Evolutionary conservation across 64 coral and sea anemone genomes (phyloP).

Genomic region (Pocillopora verrucosa): DNA sequence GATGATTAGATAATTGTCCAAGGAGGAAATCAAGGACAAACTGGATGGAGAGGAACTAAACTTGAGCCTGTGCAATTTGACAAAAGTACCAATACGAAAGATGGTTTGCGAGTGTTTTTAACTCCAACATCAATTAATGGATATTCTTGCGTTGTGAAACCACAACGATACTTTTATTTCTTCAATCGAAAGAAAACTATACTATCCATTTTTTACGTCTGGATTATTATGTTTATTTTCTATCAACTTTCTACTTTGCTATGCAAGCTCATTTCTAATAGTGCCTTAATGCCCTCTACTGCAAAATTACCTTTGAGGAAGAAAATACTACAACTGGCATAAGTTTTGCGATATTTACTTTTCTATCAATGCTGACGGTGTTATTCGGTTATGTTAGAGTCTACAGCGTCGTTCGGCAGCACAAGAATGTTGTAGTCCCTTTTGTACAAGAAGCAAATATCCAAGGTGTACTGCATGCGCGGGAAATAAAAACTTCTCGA

Average conservation of each 20-base stretch:
- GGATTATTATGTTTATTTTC: background rate
- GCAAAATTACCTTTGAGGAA: too few species aligned
- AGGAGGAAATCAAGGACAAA: slow-evolving; percentile 90
- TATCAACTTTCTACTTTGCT: background rate
- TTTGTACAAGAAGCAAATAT: background rate
- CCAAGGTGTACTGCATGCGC: background rate
- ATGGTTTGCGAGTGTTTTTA: slow-evolving; percentile 66
- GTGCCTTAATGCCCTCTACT: background rate
- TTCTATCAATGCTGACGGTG: too few species aligned
- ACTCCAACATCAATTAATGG: slow-evolving; percentile 12
- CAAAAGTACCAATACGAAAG: slow-evolving; percentile 91
- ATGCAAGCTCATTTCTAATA: background rate
- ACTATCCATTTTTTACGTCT: background rate
- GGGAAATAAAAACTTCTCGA: background rate
- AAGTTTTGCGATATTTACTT: too few species aligned
- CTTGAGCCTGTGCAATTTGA: slow-evolving; percentile 86
- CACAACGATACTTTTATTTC: background rate
- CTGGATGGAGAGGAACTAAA: slow-evolving; percentile 88
- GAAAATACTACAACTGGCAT: too few species aligned
- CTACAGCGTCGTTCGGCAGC: background rate
- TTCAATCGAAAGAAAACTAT: slow-evolving; percentile 16
- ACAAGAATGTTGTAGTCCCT: background rate
- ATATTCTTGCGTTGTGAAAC: slow-evolving; percentile 23
- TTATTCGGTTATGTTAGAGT: background rate
- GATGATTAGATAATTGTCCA: slow-evolving; percentile 84